A percentile compares a stretch with the other conserved stretches of the same genome.
Conservation (phyloP, 1,140 invertebrate species). For the Macrosteles quadrilineatus region DNA sequence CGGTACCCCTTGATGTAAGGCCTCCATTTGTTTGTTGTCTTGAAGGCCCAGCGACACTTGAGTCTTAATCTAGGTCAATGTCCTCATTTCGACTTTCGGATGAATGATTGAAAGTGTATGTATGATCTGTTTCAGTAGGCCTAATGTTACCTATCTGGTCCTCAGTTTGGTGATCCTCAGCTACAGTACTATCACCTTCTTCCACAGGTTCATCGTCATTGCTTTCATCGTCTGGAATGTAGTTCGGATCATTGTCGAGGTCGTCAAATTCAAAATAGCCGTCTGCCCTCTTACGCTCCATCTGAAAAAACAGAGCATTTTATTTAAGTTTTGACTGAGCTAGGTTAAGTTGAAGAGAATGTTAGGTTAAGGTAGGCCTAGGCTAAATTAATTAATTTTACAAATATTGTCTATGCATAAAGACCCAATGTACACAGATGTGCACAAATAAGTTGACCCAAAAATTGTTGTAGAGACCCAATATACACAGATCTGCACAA, state of each 20-base stretch:
- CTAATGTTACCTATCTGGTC: not conserved
- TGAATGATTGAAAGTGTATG: no score
- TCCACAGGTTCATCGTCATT: constrained; percentile 2
- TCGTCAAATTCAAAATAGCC: constrained; percentile 26
- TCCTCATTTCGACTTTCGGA: not conserved
- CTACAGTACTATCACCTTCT: not conserved
- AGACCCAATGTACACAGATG: constrained; percentile 17
- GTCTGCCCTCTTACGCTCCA: constrained; percentile 3
- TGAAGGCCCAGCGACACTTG: constrained; percentile 8
- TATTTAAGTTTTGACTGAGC: not conserved
- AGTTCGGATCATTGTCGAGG: constrained; percentile 1
- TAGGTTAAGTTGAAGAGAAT: constrained; percentile 17
- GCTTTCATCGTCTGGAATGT: not conserved
- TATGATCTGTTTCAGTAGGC: constrained; percentile 1
- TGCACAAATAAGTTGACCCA: constrained; percentile 1
- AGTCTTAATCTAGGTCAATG: not conserved
- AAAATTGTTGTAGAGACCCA: constrained; percentile 1
- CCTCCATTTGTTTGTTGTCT: not conserved
- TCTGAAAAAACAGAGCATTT: constrained; percentile 1
- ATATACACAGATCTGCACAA: constrained; percentile 12
- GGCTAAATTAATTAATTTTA: constrained; percentile 5
- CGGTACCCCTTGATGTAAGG: constrained; percentile 4
- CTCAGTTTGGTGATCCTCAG: not conserved
- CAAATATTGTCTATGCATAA: constrained; percentile 11
- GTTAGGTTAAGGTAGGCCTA: constrained; percentile 11